Evolutionary conservation across 2,113 vertebrate species (phyloP).

Genomic region (Motacilla alba): DNA sequence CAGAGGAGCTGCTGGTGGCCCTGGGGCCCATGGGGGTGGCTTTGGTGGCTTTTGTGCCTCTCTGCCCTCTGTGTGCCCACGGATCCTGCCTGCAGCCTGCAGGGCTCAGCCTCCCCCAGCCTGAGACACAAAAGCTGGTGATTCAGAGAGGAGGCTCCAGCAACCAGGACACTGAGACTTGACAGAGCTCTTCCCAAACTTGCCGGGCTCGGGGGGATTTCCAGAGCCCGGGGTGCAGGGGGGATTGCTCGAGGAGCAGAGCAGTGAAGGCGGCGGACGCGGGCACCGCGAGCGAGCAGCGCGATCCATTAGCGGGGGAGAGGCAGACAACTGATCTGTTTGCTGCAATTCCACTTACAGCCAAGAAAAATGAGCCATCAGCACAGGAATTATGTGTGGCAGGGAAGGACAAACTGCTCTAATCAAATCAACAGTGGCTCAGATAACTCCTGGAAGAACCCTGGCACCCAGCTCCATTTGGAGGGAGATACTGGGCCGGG

Average conservation of each 20-base stretch:
- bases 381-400: constrained; percentile 60
- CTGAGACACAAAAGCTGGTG: neutral
- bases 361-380: constrained; percentile 64
- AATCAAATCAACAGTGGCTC: constrained; percentile 18
- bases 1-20: neutral
- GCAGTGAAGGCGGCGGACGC: neutral
- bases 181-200: neutral
- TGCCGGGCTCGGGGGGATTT: neutral
- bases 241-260: neutral
- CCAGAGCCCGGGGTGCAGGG: fast-evolving
- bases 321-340: constrained; percentile 39
- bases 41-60: neutral
- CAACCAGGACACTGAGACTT: neutral
- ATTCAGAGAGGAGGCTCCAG: neutral
- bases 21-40: fast-evolving
- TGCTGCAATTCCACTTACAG: constrained; percentile 49
- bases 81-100: fast-evolving
- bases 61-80: fast-evolving
- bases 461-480: neutral
- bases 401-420: constrained; percentile 66
- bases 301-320: constrained; percentile 24
- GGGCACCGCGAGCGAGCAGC: neutral
- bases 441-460: constrained; percentile 18
- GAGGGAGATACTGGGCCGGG: neutral
- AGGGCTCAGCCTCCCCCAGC: neutral